These are phyloP conservation scores for Grapholita molesta DNA, from an alignment of 1,140 invertebrate genomes.

Conservation along the genomic window DNA sequence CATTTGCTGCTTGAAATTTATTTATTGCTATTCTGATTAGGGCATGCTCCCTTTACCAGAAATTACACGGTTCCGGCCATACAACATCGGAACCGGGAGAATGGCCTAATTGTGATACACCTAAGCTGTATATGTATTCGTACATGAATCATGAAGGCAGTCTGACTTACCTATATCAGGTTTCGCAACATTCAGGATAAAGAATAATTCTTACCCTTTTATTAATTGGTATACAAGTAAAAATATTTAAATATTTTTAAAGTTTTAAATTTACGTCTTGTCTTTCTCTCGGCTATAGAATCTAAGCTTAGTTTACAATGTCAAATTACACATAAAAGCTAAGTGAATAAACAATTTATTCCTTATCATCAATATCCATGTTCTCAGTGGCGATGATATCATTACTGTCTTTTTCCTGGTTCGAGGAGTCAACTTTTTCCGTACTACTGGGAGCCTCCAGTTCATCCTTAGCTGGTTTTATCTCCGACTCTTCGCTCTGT, in stretches of 20 bases:
- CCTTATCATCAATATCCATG: slow-evolving; percentile 59
- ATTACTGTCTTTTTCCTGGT: slow-evolving; percentile 31
- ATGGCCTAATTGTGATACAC: too few relatives aligned
- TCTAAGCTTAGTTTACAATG: background rate
- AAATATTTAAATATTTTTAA: background rate
- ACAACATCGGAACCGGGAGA: too few relatives aligned
- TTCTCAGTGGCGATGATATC: slow-evolving; percentile 42
- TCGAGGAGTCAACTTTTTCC: background rate
- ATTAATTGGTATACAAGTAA: slow-evolving; percentile 3
- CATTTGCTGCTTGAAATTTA: background rate
- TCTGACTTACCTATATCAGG: too few relatives aligned
- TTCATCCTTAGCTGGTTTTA: slow-evolving; percentile 22
- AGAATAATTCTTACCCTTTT: background rate
- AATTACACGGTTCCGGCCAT: too few relatives aligned
- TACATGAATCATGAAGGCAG: background rate
- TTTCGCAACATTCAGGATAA: too few relatives aligned
- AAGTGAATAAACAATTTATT: slow-evolving; percentile 28
- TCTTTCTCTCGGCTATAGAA: background rate
- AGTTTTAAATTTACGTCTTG: background rate
- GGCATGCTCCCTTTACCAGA: too few relatives aligned
- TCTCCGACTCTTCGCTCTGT: slow-evolving; percentile 17
- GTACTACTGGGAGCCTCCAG: background rate
- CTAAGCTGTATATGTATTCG: background rate
- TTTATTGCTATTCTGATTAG: background rate
- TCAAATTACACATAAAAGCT: background rate